Evolutionary conservation across 2,888 invertebrate genomes (phyloP), one percentile per base, ranked within the genome.

Genomic region (Eupeodes latifasciatus): DNA sequence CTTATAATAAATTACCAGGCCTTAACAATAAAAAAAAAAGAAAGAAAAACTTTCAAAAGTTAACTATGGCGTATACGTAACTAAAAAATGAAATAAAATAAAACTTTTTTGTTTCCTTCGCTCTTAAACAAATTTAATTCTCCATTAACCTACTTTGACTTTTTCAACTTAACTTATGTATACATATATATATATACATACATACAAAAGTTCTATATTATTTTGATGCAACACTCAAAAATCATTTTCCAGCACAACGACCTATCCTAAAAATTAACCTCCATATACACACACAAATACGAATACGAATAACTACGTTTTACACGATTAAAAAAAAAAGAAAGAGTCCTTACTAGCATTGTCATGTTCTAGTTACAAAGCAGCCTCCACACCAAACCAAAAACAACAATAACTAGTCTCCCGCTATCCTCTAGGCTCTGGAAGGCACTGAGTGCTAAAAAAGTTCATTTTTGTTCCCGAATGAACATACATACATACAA

Each of bases 181-280:
- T 11, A 1, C 3, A 10, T 47, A 59, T 59, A 3, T 5, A 40
- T 40, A 5, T 5, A 40, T 6, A n/a, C 7, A 59, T 4, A 2
- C 2, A 27, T 27, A 27, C 2, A 27, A 27, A 27, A 27, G 27
- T 27, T 27, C 14, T 71, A 57, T 14, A 72, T 47, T 47, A 72
- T 44, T 71, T 40, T 44, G 72, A 72, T 72, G 72, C 59, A 72
- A 72, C 72, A 59, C 47, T 72, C 72, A 59, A 59, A 72, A 72
- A 72, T 59, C 34, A 59, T 72, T 72, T 72, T 72, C 57, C 72
- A 47, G 72, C 59, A 72, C 72, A 72, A 72, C 10, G 72, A 72
- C 59, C 72, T 72, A 72, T 72, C 72, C 72, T 34, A 59, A 72
- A 72, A 72, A 72, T 59, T 72, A 59, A 72, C 72, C 53, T 47